Percentiles rank a stretch among this genome's conserved stretches.
These are phyloP conservation scores for Chymomyza amoena DNA, from an alignment of 2,888 invertebrate species.

Conservation along the genomic window DNA sequence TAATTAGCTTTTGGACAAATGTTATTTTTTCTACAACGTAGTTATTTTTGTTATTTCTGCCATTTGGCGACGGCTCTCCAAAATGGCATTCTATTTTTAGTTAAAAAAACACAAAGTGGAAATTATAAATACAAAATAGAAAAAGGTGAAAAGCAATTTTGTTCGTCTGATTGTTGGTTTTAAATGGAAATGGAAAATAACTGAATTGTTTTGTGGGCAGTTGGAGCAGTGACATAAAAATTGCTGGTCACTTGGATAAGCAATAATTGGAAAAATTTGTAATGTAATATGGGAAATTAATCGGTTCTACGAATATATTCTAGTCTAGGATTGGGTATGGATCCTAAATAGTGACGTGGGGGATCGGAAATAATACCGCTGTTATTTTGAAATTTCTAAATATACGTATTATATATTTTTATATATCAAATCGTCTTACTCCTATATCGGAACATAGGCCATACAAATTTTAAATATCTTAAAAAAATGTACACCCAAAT, in stretches of 20 bases:
- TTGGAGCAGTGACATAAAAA: background rate
- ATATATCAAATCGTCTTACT: too few species aligned
- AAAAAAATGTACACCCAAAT: too few species aligned
- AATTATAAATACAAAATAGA: constrained; percentile 10
- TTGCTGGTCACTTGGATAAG: background rate
- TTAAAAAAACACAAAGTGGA: constrained; percentile 22
- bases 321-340: too few species aligned
- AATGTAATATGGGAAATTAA: too few species aligned
- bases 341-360: too few species aligned
- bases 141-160: background rate
- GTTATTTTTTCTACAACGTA: constrained; percentile 33
- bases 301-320: too few species aligned
- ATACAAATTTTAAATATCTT: too few species aligned
- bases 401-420: too few species aligned
- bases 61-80: constrained; percentile 11
- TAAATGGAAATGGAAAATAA: background rate
- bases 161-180: background rate
- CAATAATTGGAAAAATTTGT: background rate
- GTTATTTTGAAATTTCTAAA: too few species aligned
- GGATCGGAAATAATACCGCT: too few species aligned
- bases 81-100: background rate
- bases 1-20: constrained; percentile 71
- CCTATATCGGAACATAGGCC: too few species aligned
- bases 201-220: background rate
- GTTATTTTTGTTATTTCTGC: constrained; percentile 20